Conservation (phyloP, 2,888 invertebrate genomes). For the Polyommatus iphigenia region DNA sequence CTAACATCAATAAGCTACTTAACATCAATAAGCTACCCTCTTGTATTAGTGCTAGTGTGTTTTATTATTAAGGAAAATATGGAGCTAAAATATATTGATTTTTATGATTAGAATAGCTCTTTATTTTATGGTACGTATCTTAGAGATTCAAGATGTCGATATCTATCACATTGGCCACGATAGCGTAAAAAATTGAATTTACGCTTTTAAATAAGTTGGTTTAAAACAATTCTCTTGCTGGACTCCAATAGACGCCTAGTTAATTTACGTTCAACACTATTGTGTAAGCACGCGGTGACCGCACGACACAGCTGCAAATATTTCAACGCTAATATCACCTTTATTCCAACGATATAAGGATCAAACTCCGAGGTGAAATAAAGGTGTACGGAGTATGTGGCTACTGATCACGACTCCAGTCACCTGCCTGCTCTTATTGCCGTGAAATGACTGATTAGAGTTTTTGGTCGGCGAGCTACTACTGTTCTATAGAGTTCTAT, state of each 20-base stretch:
- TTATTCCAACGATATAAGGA: background rate
- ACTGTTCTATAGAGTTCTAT: background rate
- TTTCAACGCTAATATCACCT: background rate
- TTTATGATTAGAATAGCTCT: background rate
- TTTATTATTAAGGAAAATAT: background rate
- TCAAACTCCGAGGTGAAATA: background rate
- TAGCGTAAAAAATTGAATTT: too few relatives aligned
- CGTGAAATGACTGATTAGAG: conserved; percentile 6
- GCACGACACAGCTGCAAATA: conserved; percentile 16
- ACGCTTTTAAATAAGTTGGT: too few relatives aligned
- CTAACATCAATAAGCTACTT: too few relatives aligned
- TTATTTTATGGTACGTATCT: too few relatives aligned
- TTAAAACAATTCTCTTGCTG: too few relatives aligned
- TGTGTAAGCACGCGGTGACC: conserved; percentile 17
- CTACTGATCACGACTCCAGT: conserved; percentile 26
- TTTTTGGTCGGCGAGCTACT: background rate
- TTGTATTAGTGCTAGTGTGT: background rate
- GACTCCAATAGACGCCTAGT: background rate
- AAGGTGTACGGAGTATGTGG: background rate
- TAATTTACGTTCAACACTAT: conserved; percentile 14
- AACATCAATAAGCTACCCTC: too few relatives aligned
- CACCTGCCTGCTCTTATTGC: conserved; percentile 13
- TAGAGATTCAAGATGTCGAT: too few relatives aligned
- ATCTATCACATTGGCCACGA: too few relatives aligned
- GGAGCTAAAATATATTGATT: background rate